A percentile compares a stretch with the other conserved stretches of the same genome.
Evolutionary conservation across 2,113 vertebrate genomes (phyloP).

Genomic region (Myocastor coypus): DNA sequence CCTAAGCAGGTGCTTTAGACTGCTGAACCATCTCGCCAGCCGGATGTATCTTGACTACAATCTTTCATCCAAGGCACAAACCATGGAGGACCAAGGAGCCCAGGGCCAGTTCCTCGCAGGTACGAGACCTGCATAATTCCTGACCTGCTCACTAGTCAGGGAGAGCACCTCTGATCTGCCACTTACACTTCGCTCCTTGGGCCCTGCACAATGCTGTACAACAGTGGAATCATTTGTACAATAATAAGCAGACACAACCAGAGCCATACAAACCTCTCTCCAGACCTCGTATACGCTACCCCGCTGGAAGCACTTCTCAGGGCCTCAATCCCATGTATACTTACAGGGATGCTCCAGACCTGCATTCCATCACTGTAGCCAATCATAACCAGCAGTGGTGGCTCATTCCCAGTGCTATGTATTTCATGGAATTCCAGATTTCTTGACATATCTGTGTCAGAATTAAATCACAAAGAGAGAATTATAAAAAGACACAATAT

Average conservation of each 20-base stretch:
- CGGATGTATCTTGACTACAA: neutral
- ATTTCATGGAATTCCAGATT: slow-evolving; percentile 96
- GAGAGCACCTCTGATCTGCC: neutral
- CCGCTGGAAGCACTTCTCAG: neutral
- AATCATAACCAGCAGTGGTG: slow-evolving; percentile 95
- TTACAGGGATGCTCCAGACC: slow-evolving; percentile 98
- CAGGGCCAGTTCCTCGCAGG: neutral
- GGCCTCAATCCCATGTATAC: slow-evolving; percentile 73
- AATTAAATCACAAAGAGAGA: slow-evolving; percentile 64
- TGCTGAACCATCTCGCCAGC: too few species aligned
- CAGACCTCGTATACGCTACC: neutral
- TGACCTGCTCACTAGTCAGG: neutral
- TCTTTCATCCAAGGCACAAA: too few species aligned
- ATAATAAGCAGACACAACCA: neutral
- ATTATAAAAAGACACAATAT: slow-evolving; percentile 42
- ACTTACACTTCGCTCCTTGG: neutral
- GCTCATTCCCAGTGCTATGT: slow-evolving; percentile 93
- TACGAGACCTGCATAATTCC: neutral
- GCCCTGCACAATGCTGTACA: neutral
- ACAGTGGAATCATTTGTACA: neutral
- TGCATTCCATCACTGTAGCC: slow-evolving; percentile 98
- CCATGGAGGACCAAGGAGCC: neutral
- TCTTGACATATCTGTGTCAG: slow-evolving; percentile 90
- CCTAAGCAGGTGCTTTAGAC: too few species aligned
- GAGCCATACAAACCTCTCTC: neutral